Base-by-base conservation (phyloP, 1,140 invertebrate genomes). In the Andricus grossulariae region DNA sequence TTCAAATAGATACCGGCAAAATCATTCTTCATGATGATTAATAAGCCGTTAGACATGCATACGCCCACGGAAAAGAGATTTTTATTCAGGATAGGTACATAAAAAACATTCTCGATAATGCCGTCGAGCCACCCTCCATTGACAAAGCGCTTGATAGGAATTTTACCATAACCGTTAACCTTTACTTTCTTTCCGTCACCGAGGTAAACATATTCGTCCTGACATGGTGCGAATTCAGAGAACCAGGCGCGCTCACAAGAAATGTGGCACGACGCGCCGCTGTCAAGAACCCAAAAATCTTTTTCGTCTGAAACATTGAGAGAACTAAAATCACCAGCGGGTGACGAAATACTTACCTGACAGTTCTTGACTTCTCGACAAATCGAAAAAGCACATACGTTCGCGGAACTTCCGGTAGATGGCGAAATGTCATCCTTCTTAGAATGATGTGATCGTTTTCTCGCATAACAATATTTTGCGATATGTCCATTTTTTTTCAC, bases 41-140 rank as follows among this genome's bases (percentile, higher is more conserved):
- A 74, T 18, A 55, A 80, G 25, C 79, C 78, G 32, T 79, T 80
- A 50, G 74, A 66, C 2, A 76, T 75, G 18, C 75, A 82, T 12
- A 75, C 76, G 19, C 75, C 83, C 10, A 84, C 79, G 72, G 84
- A 87, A 73, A 85, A 86, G 12, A 87, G 71, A 79, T 88, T 86
- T 19, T 80, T 82, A 16, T 18, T 72, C 4, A 85, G 2, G 10
- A 71, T 71, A 52, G 82, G 79, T n/a, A 85, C 81, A 57, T 79
- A 84, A 13, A 83, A 52, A 16, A 87, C 84, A 76, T 84, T 75
- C 49, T 81, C 74, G 2, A 80, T 18, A 21, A 74, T 71, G 0
- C 70, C 72, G 19, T 74, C 55, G 2, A 39, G 16, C 80, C 82
- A 85, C 60, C 60, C 15, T 21, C 72, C 73, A 19, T 79, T 70